These are phyloP conservation scores for Lasioglossum pauxillum DNA, from an alignment of 2,888 invertebrate species.

Conservation along the genomic window DNA sequence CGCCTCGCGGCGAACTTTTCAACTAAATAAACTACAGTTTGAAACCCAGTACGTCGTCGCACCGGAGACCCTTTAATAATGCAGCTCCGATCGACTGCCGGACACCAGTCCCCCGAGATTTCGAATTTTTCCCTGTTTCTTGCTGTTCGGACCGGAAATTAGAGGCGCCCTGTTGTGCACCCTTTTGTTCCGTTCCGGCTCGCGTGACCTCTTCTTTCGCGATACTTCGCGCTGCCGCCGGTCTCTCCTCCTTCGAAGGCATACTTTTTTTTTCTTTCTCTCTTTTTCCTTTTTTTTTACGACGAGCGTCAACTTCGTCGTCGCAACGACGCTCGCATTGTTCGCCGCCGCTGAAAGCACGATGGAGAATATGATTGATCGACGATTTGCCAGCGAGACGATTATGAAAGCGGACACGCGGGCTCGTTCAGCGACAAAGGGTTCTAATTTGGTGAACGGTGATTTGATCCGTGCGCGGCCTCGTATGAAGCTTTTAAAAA, in stretches of 20 bases:
- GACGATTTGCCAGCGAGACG: constrained; percentile 3
- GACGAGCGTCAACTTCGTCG: constrained; percentile 4
- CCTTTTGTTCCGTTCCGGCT: constrained; percentile 41
- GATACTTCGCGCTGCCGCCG: not conserved
- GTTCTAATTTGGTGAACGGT: constrained; percentile 1
- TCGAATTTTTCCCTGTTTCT: constrained; percentile 43
- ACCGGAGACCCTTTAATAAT: constrained; percentile 66
- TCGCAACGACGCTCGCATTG: constrained; percentile 11
- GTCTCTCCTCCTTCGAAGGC: constrained; percentile 12
- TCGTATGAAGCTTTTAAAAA: constrained; percentile 1
- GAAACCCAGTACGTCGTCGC: constrained; percentile 66
- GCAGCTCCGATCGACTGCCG: constrained; percentile 35
- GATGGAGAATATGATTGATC: constrained; percentile 19
- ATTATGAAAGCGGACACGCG: not conserved
- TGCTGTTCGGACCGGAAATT: constrained; percentile 41
- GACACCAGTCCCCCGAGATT: constrained; percentile 40
- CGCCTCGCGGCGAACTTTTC: constrained; percentile 70
- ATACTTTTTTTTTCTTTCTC: not conserved
- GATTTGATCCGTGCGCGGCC: not conserved
- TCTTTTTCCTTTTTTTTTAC: not conserved
- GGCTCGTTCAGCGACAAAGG: not conserved
- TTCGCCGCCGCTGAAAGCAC: not conserved
- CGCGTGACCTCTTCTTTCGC: constrained; percentile 43
- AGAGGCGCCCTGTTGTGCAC: constrained; percentile 43
- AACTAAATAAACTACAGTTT: constrained; percentile 78